Base-by-base conservation (phyloP, 1,140 invertebrate genomes). In the Eubasilissa regina region DNA sequence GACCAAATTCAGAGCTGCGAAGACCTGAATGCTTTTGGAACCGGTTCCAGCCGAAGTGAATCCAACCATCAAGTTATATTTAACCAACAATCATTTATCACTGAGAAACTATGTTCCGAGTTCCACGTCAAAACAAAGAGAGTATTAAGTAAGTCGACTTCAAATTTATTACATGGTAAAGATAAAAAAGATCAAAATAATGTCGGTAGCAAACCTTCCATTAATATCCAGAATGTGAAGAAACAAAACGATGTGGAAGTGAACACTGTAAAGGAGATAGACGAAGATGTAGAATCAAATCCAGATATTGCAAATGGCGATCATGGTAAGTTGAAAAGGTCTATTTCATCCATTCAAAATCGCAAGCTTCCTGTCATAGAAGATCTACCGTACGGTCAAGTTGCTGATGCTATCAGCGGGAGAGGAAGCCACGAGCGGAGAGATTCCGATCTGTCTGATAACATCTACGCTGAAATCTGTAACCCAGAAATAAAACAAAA, bases 381-480 rank as follows among this genome's bases (percentile, higher is more conserved):
- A 86, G 89, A 90, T 85, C 81, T 90, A 45, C 88, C 89, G 13
- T 90, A 90, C 75, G 88, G 89, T 13, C 88, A 89, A 86, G 89
- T 89, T 17, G 89, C 88, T 19, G 89, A 90, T 55, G 89, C 89
- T 12, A 87, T 90, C 3, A 76, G 60, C 9, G 77, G 70, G 21
- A 17, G 80, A 44, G 64, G 74, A 35, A 85, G 86, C 81, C 87
- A 88, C 70, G 89, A 89, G 80, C 86, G 85, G 68, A 80, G 85
- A 48, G 87, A 89, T 75, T 86, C 86, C 4, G 89, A 91, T 83
- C 85, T 88, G 4, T 90, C 90, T 68, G 91, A 92, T 77, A 92
- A 91, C 77, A 91, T 92, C 79, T 92, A 92, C 81, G 91, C 91
- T 53, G 91, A 92, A 82, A 91, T 92, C 48, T 91, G 91, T 81